Base-by-base conservation (phyloP, 2,797 vertebrate genomes). In the Rhadinocentrus ornatus region DNA sequence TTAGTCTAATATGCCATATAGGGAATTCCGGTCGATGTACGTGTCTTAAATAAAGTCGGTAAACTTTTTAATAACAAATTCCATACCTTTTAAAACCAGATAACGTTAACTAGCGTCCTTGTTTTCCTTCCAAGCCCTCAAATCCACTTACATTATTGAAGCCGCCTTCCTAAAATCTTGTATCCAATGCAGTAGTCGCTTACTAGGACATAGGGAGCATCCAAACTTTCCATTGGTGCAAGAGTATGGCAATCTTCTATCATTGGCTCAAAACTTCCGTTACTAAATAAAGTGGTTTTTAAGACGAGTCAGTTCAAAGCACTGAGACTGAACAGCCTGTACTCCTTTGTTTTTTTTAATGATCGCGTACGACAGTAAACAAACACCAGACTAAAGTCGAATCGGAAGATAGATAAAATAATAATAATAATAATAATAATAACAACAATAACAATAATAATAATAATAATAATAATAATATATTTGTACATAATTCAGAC, bases 41-140 rank as follows among this genome's bases (percentile, higher is more conserved):
- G 18, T 18, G n/a, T 52, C 1, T 70, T 57, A 52, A 75, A 80
- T 27, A 63, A 20, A 58, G 39, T 75, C 48, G 37, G 59, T 72
- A 78, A 91, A 93, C 87, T 93, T 93, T 84, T 75, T 87, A 90
- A 86, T 54, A 63, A 53, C 37, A 65, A 39, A 86, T 82, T 81
- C 57, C 89, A 76, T 93, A 95, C 94, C 94, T 94, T 92, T 81
- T 80, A 84, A 82, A 69, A 68, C 85, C 87, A 84, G 86, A 85
- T 84, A 91, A 73, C 69, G 88, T 80, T 88, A 81, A 91, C 91
- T 70, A 83, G 82, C 86, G 90, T 89, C 92, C 94, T 94, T 94
- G 89, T 94, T 95, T 95, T 94, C 92, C 89, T 94, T 73, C 87
- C 89, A 90, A 93, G 89, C 90, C 89, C 92, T 87, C 88, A 94